phyloP scores from a whole-genome alignment of 2,888 invertebrate genomes.

The Acleris emargana region DNA sequence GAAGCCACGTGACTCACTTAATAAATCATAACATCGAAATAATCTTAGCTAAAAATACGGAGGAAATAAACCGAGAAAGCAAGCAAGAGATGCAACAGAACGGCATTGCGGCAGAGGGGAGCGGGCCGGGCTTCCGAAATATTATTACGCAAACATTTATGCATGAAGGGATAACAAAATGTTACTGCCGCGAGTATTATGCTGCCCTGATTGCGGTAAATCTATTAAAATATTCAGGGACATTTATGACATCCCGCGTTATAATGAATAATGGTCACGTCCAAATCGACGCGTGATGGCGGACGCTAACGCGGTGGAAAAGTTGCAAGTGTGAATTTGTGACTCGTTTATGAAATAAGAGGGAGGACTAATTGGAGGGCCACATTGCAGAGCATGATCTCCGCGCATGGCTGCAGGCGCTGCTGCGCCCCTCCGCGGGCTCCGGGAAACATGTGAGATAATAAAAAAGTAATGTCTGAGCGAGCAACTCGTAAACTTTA shows the following conservation, averaged over 20 bases:
- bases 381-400: neutral
- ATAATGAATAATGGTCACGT: constrained; percentile 34
- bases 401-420: constrained; percentile 54
- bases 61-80: constrained; percentile 53
- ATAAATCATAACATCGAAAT: constrained; percentile 27
- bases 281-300: constrained; percentile 17
- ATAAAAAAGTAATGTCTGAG: constrained; percentile 76
- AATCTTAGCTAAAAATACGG: constrained; percentile 55
- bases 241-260: constrained; percentile 35
- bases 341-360: neutral
- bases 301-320: neutral
- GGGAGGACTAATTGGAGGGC: constrained; percentile 8
- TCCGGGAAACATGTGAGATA: constrained; percentile 77
- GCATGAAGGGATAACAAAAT: constrained; percentile 79
- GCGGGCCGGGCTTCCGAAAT: constrained; percentile 65
- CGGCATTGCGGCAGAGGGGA: constrained; percentile 47
- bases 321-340: constrained; percentile 12
- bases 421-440: constrained; percentile 61
- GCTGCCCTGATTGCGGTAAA: constrained; percentile 61
- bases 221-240: constrained; percentile 56
- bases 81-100: constrained; percentile 34
- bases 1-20: constrained; percentile 27
- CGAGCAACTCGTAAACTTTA: constrained; percentile 79
- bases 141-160: constrained; percentile 80
- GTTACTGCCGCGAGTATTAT: constrained; percentile 58